phyloP scores from a whole-genome alignment of 2,797 vertebrate species.

The Cirrhinus molitorella region DNA sequence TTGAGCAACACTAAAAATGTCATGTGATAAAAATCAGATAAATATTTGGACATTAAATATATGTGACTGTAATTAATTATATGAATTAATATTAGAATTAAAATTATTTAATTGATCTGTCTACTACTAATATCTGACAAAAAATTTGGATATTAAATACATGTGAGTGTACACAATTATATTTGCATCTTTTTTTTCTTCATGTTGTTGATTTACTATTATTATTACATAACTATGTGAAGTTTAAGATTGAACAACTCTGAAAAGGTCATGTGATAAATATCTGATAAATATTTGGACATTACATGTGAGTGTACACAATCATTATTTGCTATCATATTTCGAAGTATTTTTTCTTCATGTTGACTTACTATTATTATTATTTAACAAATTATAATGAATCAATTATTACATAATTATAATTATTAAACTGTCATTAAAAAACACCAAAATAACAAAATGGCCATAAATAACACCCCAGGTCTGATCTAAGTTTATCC shows the following conservation, averaged over 20 bases:
- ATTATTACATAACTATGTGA: too few species aligned
- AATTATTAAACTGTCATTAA: background rate
- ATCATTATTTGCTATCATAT: background rate
- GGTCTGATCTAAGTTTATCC: constrained; percentile 27
- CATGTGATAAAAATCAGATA: too few species aligned
- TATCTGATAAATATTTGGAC: background rate
- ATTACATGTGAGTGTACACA: background rate
- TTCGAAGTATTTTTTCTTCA: background rate
- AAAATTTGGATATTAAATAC: too few species aligned
- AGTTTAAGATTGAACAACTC: background rate
- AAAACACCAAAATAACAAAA: background rate
- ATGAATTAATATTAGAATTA: too few species aligned
- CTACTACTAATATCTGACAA: too few species aligned
- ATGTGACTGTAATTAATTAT: too few species aligned
- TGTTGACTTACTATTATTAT: background rate
- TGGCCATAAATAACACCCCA: constrained; percentile 3
- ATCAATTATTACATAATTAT: background rate
- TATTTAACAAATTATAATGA: background rate
- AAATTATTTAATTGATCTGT: too few species aligned
- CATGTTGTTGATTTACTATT: too few species aligned
- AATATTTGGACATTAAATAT: too few species aligned
- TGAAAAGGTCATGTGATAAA: background rate
- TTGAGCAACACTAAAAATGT: too few species aligned
- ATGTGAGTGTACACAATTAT: too few species aligned
- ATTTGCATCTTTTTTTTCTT: too few species aligned